Evolutionary conservation across 2,797 vertebrate species (phyloP).

Genomic region (Amniataba percoides): DNA sequence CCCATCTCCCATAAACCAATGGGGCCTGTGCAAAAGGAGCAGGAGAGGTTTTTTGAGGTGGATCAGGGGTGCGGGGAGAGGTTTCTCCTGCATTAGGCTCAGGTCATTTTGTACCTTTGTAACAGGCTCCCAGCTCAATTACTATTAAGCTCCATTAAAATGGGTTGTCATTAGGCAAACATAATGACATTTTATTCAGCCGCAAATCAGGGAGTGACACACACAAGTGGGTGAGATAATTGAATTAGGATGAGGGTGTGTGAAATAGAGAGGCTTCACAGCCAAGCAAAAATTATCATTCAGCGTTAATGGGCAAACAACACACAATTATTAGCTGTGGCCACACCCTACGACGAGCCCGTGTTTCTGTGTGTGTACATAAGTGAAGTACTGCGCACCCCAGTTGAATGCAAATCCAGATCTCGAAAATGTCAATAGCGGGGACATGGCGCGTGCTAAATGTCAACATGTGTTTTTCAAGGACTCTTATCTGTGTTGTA

Average conservation of each 20-base stretch:
- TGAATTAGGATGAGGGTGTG: conserved; percentile 78
- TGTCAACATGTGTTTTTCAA: conserved; percentile 85
- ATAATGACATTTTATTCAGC: conserved; percentile 81
- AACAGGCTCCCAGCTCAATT: conserved; percentile 77
- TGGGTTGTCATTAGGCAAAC: conserved; percentile 79
- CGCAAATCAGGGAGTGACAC: conserved; percentile 70
- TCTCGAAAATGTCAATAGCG: conserved; percentile 79
- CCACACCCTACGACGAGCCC: conserved; percentile 68
- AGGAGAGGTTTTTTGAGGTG: conserved; percentile 14
- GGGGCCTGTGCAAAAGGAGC: conserved; percentile 25
- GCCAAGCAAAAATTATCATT: conserved; percentile 76
- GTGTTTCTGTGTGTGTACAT: conserved; percentile 18
- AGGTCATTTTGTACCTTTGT: conserved; percentile 73
- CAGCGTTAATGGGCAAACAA: conserved; percentile 76
- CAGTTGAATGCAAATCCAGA: conserved; percentile 75
- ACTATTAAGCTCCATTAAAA: conserved; percentile 76
- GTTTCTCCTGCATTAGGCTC: conserved; percentile 49
- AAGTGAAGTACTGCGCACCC: conserved; percentile 32
- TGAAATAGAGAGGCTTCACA: conserved; percentile 65
- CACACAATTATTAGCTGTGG: conserved; percentile 66
- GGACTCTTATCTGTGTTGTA: conserved; percentile 73
- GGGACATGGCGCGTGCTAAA: conserved; percentile 73
- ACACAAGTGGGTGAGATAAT: conserved; percentile 79
- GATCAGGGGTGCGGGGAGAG: conserved; percentile 12
- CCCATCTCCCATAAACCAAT: conserved; percentile 26